These are phyloP conservation scores for Ptilonorhynchus violaceus DNA, from an alignment of 2,113 vertebrate species.

Conservation along the genomic window DNA sequence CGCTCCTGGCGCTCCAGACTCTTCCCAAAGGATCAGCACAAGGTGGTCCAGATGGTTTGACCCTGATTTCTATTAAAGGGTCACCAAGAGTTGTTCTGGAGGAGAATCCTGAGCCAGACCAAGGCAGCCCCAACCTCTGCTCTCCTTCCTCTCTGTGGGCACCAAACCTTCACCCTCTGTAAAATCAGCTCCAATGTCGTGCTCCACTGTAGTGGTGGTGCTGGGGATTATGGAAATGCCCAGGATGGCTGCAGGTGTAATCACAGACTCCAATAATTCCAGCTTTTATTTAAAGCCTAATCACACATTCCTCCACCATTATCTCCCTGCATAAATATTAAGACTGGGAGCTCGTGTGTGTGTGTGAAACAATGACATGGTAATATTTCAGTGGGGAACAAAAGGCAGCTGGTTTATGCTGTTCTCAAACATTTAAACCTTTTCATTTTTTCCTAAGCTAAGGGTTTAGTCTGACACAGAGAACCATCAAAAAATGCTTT, in stretches of 20 bases:
- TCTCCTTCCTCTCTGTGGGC: background rate
- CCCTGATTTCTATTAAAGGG: background rate
- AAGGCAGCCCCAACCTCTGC: background rate
- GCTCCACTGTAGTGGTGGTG: accelerated
- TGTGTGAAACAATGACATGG: background rate
- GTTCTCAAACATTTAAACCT: background rate
- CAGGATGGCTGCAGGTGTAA: background rate
- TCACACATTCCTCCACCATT: background rate
- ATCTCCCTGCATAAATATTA: background rate
- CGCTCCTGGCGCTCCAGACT: background rate
- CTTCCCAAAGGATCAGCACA: background rate
- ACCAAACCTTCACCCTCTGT: background rate
- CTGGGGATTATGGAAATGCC: background rate
- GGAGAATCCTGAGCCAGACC: background rate
- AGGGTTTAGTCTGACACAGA: background rate
- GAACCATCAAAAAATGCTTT: background rate
- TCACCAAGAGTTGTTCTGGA: background rate
- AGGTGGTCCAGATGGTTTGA: background rate
- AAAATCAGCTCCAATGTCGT: background rate
- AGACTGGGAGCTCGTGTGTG: background rate
- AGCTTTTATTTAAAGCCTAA: background rate
- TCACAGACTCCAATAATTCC: background rate
- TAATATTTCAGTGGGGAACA: accelerated
- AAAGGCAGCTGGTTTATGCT: background rate
- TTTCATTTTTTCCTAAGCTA: background rate